These are phyloP conservation scores for Phalacrocorax carbo DNA, from an alignment of 2,113 vertebrate species.

Conservation along the genomic window DNA sequence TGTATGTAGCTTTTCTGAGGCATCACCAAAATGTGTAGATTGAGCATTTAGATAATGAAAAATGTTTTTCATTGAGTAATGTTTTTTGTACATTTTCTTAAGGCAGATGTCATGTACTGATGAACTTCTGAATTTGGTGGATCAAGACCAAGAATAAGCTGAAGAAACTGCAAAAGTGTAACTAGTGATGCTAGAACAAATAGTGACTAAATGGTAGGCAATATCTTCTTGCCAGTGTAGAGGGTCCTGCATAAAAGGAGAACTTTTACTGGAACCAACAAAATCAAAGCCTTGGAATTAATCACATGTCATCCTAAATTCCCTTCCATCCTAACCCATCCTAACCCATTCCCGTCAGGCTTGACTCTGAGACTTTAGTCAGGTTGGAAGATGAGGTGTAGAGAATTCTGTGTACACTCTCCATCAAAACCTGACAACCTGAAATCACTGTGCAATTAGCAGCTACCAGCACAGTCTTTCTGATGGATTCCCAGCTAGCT, in stretches of 20 bases:
- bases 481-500: neutral
- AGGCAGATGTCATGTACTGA: neutral
- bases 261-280: neutral
- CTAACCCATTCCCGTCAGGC: neutral
- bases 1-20: neutral
- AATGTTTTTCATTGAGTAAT: neutral
- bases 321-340: too few species aligned
- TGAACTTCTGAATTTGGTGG: neutral
- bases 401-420: neutral
- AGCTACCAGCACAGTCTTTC: neutral
- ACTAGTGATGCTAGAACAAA: neutral
- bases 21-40: neutral
- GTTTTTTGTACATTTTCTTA: neutral
- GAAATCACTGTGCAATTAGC: conserved; percentile 2
- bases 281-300: neutral
- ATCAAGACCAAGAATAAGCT: neutral
- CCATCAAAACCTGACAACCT: neutral
- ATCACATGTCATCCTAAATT: neutral
- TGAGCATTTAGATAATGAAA: neutral
- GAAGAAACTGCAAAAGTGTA: neutral
- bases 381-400: neutral
- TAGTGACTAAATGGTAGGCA: neutral
- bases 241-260: neutral
- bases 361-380: neutral
- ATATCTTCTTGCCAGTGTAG: neutral